A percentile compares a stretch with the other conserved stretches of the same genome.
phyloP scores from a whole-genome alignment of 2,888 invertebrate genomes.

The Platycheirus rosarum region DNA sequence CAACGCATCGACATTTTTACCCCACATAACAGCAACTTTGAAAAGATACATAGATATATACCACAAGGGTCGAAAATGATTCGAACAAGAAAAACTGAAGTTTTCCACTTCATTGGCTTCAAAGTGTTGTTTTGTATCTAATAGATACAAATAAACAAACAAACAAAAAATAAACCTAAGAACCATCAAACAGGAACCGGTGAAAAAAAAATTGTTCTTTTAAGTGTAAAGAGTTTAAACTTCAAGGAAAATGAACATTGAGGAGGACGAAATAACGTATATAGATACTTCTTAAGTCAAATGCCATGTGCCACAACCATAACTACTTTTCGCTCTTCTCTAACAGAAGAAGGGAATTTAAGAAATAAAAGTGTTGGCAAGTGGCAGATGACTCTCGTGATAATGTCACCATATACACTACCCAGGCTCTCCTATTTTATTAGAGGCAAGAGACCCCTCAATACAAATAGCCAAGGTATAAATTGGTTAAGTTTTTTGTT shows the following conservation, averaged over 20 bases:
- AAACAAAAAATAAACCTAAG: not conserved
- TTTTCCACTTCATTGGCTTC: constrained; percentile 10
- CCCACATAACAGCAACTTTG: not conserved
- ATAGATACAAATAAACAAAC: not conserved
- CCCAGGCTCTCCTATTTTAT: constrained; percentile 7
- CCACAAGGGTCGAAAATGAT: not conserved
- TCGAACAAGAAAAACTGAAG: not conserved
- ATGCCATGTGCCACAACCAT: not conserved
- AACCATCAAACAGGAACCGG: not conserved
- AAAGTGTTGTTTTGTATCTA: not conserved
- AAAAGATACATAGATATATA: not conserved
- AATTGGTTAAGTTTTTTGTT: not conserved
- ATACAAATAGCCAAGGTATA: not conserved
- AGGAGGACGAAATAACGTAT: not conserved
- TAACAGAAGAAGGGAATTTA: not conserved
- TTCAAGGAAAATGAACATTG: not conserved
- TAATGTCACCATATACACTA: constrained; percentile 6
- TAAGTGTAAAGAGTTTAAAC: not conserved
- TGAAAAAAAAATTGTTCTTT: too few relatives aligned
- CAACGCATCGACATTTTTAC: not conserved
- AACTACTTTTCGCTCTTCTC: not conserved
- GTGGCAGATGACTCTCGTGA: not conserved
- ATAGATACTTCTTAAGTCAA: not conserved
- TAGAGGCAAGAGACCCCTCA: not conserved
- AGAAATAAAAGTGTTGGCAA: constrained; percentile 4